Conservation (phyloP, 2,888 invertebrate species). For the Erpobdella octoculata region DNA sequence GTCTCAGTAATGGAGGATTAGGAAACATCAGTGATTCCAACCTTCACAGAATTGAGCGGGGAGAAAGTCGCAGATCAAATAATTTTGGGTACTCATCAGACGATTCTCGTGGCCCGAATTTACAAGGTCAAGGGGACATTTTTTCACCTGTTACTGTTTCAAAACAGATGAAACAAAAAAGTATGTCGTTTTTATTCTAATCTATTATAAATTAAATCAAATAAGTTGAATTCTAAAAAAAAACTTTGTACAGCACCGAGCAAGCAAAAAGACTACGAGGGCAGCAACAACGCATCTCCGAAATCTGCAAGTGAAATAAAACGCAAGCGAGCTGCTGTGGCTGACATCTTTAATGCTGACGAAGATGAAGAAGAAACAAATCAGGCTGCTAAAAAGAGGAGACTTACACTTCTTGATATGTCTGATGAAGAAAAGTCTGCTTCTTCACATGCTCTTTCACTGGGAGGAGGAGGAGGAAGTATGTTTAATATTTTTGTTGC, state of each 20-base stretch:
- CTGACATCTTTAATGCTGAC: slow-evolving; percentile 77
- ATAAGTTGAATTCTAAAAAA: too few relatives aligned
- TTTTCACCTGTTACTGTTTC: too few relatives aligned
- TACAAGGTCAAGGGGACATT: too few relatives aligned
- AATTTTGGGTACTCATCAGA: neutral
- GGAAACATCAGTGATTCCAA: neutral
- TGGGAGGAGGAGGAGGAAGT: too few relatives aligned
- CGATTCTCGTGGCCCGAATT: neutral
- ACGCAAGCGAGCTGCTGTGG: slow-evolving; percentile 69
- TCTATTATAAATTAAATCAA: too few relatives aligned
- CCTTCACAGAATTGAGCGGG: neutral
- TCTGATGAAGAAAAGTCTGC: slow-evolving; percentile 28
- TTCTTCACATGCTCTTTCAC: neutral
- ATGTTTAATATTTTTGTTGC: too few relatives aligned
- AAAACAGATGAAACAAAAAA: too few relatives aligned
- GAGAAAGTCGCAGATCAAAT: neutral
- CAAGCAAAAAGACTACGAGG: too few relatives aligned
- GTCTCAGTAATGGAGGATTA: too few relatives aligned
- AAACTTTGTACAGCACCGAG: too few relatives aligned
- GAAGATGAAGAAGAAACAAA: slow-evolving; percentile 58
- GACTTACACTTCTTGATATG: slow-evolving; percentile 56
- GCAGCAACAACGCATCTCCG: too few relatives aligned
- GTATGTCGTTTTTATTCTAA: too few relatives aligned
- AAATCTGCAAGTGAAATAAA: slow-evolving; percentile 33
- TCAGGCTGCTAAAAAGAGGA: slow-evolving; percentile 61